Percentiles rank a stretch among this genome's conserved stretches.
Conservation (phyloP, 2,113 vertebrate genomes). For the Campylorhamphus procurvoides region DNA sequence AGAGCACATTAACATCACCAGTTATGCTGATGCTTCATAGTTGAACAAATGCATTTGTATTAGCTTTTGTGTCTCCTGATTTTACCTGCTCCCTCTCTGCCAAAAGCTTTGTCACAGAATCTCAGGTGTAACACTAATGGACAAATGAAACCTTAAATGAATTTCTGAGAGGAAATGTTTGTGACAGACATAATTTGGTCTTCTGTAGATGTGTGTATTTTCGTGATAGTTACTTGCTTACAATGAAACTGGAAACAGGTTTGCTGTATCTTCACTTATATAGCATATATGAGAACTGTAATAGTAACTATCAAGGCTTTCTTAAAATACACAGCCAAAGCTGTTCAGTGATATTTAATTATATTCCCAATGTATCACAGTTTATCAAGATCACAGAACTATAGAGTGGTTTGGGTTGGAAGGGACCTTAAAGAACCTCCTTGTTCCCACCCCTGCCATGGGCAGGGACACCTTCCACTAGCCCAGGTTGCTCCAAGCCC, state of each 20-base stretch:
- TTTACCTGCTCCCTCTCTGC: neutral
- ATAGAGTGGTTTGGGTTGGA: neutral
- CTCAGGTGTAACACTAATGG: neutral
- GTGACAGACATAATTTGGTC: neutral
- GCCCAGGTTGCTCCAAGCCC: neutral
- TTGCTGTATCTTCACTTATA: neutral
- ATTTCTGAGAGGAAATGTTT: neutral
- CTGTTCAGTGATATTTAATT: neutral
- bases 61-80: neutral
- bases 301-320: neutral
- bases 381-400: neutral
- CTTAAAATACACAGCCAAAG: neutral
- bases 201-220: neutral
- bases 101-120: neutral
- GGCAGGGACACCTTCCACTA: neutral
- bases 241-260: neutral
- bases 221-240: neutral
- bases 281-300: neutral
- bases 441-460: fast-evolving
- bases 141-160: neutral
- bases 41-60: neutral
- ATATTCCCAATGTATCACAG: neutral
- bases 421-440: neutral
- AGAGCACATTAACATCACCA: neutral
- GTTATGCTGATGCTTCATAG: neutral